A percentile compares a stretch with the other conserved stretches of the same genome.
phyloP scores from a whole-genome alignment of 2,113 vertebrate species.

The Spilogale gracilis region DNA sequence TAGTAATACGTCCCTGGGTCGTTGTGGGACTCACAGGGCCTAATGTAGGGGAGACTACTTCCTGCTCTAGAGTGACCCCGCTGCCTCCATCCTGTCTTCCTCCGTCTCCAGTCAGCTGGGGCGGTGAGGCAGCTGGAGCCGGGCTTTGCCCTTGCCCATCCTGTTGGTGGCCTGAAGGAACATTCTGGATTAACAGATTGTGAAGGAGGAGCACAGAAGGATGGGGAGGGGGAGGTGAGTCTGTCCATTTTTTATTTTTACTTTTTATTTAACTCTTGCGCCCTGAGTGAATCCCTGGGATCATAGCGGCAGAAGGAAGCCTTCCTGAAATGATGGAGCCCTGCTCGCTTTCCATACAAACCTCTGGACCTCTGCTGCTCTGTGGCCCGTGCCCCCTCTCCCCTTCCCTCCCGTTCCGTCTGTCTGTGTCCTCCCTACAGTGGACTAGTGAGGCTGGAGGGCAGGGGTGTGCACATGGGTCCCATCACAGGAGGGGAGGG shows the following conservation, averaged over 20 bases:
- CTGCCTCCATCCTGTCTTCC: not conserved
- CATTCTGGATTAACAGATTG: constrained; percentile 68
- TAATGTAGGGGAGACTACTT: rapidly evolving
- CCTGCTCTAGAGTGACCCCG: not conserved
- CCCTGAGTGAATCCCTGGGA: not conserved
- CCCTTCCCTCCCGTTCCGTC: not conserved
- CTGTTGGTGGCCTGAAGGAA: constrained; percentile 43
- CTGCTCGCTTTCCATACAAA: not conserved
- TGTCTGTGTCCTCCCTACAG: not conserved
- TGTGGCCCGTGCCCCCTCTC: not conserved
- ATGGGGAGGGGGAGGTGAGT: not conserved
- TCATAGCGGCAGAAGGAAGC: not conserved
- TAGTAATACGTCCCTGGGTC: not conserved
- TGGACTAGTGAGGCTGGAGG: not conserved
- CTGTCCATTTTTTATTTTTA: not conserved
- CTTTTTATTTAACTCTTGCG: not conserved
- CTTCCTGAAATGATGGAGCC: not conserved
- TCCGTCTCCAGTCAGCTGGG: not conserved
- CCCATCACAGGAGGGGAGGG: not conserved
- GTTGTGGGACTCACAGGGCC: not conserved
- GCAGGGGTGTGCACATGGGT: not conserved
- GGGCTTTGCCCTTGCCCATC: constrained; percentile 54
- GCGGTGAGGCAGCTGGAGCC: not conserved
- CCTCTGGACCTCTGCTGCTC: not conserved
- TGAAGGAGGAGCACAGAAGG: not conserved